Percentiles rank a stretch among this genome's conserved stretches.
phyloP scores from a whole-genome alignment of 2,797 vertebrate species.

The Sebastes iracundus region DNA sequence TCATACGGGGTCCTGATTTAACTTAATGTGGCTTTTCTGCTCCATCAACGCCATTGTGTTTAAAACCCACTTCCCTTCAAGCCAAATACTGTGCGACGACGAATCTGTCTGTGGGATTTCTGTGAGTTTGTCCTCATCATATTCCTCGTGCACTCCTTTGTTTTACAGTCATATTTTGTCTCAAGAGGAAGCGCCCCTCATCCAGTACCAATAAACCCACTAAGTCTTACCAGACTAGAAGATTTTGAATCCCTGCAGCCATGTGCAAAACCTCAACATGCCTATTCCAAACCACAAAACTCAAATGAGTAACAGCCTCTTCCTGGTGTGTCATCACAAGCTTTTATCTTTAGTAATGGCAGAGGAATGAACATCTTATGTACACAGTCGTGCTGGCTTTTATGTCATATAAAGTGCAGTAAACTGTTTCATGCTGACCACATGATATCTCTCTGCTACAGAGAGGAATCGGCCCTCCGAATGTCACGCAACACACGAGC shows the following conservation, averaged over 20 bases:
- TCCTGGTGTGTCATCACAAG: constrained; percentile 6
- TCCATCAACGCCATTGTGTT: constrained; percentile 32
- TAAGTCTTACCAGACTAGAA: constrained; percentile 21
- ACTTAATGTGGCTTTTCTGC: constrained; percentile 43
- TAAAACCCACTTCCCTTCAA: constrained; percentile 39
- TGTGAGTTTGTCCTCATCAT: background rate
- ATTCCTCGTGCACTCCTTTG: background rate
- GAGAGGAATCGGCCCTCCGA: background rate
- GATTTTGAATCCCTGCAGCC: constrained; percentile 12
- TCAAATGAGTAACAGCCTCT: constrained; percentile 48
- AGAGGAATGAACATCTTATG: background rate
- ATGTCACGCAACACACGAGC: background rate
- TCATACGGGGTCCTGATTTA: background rate
- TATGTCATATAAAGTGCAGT: background rate
- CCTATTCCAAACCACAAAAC: constrained; percentile 43
- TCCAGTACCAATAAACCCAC: background rate
- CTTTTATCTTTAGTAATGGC: constrained; percentile 28
- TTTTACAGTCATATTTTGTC: background rate
- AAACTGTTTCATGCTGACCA: constrained; percentile 1
- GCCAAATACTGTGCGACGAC: background rate
- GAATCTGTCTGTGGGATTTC: background rate
- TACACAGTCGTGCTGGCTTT: background rate
- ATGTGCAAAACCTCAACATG: constrained; percentile 46
- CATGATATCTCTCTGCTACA: background rate
- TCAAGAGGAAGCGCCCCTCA: background rate